Evolutionary conservation across 2,113 vertebrate species (phyloP), one percentile per base, ranked within the genome.

Genomic region (Cyprinus carpio): DNA sequence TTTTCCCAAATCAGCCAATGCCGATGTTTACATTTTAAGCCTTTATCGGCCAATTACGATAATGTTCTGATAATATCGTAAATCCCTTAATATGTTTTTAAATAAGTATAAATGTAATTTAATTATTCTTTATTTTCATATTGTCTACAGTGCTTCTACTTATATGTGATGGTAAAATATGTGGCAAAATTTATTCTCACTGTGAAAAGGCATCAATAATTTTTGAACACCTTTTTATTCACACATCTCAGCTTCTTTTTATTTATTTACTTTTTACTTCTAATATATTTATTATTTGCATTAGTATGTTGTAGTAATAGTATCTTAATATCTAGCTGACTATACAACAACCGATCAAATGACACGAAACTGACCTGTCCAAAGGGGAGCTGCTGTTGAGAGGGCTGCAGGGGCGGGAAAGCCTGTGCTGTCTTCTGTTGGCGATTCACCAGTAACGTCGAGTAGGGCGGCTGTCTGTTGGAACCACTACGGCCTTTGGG

Each of bases 401-500:
- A 84, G 7, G 75, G 51, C 23, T 74, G 88, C 37, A 84, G 92
- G 88, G 92, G 25, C 18, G 97, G 97, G 95, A 97, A 98, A 94
- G 96, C 95, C 90, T 96, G 95, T 86, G 95, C 82, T 88, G 96
- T 88, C 93, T 98, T 99, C 88, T 97, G 97, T 69, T 96, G 96
- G 87, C 96, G 95, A 93, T 92, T 96, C 91, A 96, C 94, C 84
- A 96, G 94, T 83, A 88, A 88, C 60, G 88, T 56, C 78, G 96
- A 94, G 92, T 94, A 95, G 81, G 96, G 97, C 89, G 94, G 95
- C 75, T 92, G 93, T 87, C 95, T 96, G 84, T 95, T 95, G 87
- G 93, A 93, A 89, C 93, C 91, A 92, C 94, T 93, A 64, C 95
- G 95, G 82, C 96, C 95, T 93, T 95, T 98, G 91, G 91, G 93